phyloP scores from a whole-genome alignment of 2,113 vertebrate genomes.

The Acrocephalus arundinaceus region DNA sequence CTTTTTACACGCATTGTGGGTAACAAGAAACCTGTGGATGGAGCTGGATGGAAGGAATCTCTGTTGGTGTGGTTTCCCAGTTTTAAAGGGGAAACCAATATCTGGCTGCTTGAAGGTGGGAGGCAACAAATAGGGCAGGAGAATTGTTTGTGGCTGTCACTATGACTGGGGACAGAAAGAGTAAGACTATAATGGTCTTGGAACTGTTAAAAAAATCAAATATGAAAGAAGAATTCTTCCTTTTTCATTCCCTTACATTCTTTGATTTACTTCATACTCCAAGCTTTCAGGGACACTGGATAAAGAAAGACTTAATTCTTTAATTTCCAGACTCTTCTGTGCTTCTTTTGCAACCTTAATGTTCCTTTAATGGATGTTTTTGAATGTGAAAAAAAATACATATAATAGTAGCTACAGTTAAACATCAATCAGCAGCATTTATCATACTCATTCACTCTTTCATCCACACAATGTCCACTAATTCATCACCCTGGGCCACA shows the following conservation, averaged over 20 bases:
- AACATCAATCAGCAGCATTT: background rate
- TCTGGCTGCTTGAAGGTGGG: background rate
- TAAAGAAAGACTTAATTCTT: background rate
- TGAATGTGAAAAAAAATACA: background rate
- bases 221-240: background rate
- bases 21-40: conserved; percentile 56
- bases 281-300: background rate
- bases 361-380: background rate
- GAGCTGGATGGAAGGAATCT: conserved; percentile 4
- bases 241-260: background rate
- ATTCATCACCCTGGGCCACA: background rate
- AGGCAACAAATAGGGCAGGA: background rate
- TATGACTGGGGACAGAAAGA: background rate
- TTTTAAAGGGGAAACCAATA: background rate
- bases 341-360: background rate
- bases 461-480: background rate
- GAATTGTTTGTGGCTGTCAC: background rate
- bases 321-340: background rate
- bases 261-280: background rate
- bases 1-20: background rate
- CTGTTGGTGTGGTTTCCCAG: background rate
- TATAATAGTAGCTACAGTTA: background rate
- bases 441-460: background rate
- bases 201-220: background rate
- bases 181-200: background rate